Base-by-base conservation (phyloP, 2,888 invertebrate genomes). In the Apotomis capreana region DNA sequence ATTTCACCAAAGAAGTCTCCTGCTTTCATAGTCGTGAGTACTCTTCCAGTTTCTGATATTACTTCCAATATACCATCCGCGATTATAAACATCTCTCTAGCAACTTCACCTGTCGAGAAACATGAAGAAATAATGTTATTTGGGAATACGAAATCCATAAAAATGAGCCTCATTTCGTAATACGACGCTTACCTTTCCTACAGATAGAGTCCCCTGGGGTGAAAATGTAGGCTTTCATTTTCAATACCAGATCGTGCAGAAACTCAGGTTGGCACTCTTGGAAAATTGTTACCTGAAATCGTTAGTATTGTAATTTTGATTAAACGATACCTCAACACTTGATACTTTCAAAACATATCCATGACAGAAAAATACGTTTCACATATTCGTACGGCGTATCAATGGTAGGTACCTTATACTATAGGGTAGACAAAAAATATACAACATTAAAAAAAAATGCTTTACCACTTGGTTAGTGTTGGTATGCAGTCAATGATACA, bases 1-100 rank as follows among this genome's bases (percentile, higher is more conserved):
- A 99, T 99, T 94, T 99, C 99, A 0, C 99, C 99, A 83, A 99
- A 99, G 93, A 99, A 99, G 88, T 99, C 99, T 0, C 99, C 99
- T 1, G 99, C 98, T 84, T 97, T 98, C 98, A 99, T 98, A 40
- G 98, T 97, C 0, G 98, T 98, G 55, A 99, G 92, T 3, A 99
- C 98, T 80, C 97, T 95, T 0, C 98, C 98, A 9, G 96, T 96
- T 85, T 99, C 99, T 83, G 98, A 99, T 87, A 98, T 96, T 12
- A 99, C 98, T 91, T 99, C 98, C 70, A 99, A 94, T 80, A 99
- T 98, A 8, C 99, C 99, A 87, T 99, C 99, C 4, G 99, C 99
- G 84, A 99, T 99, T 81, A 99, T 99, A 86, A 99, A 99, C 99
- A 99, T 99, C 91, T 99, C 99, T 76, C 99, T 94, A 0, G 99